phyloP scores from a whole-genome alignment of 2,888 invertebrate species.

The Coelogynopora nodosa region DNA sequence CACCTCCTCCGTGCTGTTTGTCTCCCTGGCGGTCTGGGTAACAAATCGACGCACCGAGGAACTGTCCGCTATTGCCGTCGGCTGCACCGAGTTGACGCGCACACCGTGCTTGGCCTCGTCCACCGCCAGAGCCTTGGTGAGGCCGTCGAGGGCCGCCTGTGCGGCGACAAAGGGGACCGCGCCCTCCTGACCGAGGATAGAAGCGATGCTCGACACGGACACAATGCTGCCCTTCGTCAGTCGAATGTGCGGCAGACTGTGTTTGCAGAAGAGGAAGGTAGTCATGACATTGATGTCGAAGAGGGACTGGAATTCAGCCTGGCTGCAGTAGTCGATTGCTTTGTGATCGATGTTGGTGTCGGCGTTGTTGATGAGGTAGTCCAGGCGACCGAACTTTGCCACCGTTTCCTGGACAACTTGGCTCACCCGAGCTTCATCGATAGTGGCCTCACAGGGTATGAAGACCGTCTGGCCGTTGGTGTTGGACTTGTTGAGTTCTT shows the following conservation, averaged over 20 bases:
- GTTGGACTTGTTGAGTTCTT: too few relatives aligned
- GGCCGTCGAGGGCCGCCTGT: constrained; percentile 52
- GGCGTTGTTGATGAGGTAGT: constrained; percentile 24
- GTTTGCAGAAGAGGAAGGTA: not conserved
- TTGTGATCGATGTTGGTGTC: not conserved
- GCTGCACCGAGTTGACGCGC: constrained; percentile 52
- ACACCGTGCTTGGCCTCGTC: constrained; percentile 58
- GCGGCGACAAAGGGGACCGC: constrained; percentile 27
- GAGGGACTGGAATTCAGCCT: not conserved
- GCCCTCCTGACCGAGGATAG: not conserved
- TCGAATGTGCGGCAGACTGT: not conserved
- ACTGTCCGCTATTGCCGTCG: too few relatives aligned
- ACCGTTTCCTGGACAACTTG: not conserved
- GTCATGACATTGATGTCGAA: constrained; percentile 4
- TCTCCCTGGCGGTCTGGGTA: too few relatives aligned
- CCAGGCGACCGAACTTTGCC: not conserved
- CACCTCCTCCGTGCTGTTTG: too few relatives aligned
- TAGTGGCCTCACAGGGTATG: not conserved
- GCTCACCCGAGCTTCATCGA: not conserved
- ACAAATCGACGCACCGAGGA: too few relatives aligned
- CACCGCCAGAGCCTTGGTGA: constrained; percentile 58
- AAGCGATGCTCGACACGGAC: not conserved
- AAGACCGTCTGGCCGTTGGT: not conserved
- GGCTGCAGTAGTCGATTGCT: not conserved
- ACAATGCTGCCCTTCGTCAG: not conserved